Evolutionary conservation across 2,113 vertebrate species (phyloP), one percentile per base, ranked within the genome.

Genomic region (Pomatorhinus ruficollis): DNA sequence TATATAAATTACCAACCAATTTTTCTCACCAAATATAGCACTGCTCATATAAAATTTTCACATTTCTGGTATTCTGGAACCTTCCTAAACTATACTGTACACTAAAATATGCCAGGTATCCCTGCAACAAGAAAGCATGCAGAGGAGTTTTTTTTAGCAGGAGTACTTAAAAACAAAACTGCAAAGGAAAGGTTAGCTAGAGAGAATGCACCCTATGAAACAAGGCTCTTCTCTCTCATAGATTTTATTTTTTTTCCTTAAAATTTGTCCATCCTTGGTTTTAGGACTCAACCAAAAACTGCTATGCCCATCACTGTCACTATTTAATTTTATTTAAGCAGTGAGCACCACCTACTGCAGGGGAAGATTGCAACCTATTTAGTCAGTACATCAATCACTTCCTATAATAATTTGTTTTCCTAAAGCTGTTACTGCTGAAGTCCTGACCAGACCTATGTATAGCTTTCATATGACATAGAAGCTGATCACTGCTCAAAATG

Each of bases 341-440:
- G 72, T 83, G 95, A 96, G 90, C 88, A 95, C 95, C 93, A 95
- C 95, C 93, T 97, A 96, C 95, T 94, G 96, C 92, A 96, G 86
- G 93, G 96, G 96, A 96, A 90, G 90, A 94, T 54, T 95, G 85
- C 88, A 94, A 92, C 79, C 83, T 87, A 71, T 71, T 95, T 80
- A 95, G 90, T 94, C 76, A 86, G 82, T 81, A 56, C 71, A 95
- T 96, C 92, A 94, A 90, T 91, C 87, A 93, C 82, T 92, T 94
- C 66, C 92, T 88, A 63, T 85, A 93, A 80, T 81, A 81, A 93
- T 93, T 95, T 92, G 25, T 90, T 96, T 93, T 92, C 52, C 76
- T 92, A 88, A 94, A 88, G 90, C 76, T 77, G 49, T 60, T 88
- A 70, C 52, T 66, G 83, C 28, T 74, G 44, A 83, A 83, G 60